Percentiles rank a stretch among this genome's conserved stretches.
These are phyloP conservation scores for Falco rusticolus DNA, from an alignment of 2,797 vertebrate genomes.

Conservation along the genomic window DNA sequence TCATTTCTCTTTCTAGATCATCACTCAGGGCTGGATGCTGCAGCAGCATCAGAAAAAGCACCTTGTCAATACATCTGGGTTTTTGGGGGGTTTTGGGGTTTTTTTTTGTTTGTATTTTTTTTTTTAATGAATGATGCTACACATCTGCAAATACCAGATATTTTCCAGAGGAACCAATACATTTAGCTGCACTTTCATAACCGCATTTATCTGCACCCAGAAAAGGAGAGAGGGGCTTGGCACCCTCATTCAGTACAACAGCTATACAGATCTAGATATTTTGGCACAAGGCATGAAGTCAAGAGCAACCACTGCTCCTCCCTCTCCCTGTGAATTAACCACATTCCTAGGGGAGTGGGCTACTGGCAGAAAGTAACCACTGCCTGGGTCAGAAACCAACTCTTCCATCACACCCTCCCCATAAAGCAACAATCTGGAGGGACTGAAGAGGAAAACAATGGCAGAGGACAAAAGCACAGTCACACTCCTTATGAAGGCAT, in stretches of 20 bases:
- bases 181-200: neutral
- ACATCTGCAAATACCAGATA: constrained; percentile 1
- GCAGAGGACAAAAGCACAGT: neutral
- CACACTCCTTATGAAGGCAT: neutral
- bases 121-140: neutral
- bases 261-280: neutral
- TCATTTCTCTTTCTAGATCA: constrained; percentile 18
- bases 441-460: neutral
- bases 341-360: neutral
- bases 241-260: neutral
- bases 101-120: neutral
- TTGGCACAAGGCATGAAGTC: neutral
- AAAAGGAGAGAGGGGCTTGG: neutral
- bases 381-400: neutral
- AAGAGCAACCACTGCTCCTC: neutral
- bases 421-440: neutral
- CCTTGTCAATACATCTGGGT: neutral
- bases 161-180: neutral
- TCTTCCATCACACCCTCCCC: neutral
- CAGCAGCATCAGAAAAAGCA: neutral
- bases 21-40: neutral
- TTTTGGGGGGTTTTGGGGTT: too few relatives aligned
- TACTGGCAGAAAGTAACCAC: neutral
- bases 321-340: neutral
- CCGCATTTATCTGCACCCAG: neutral